Evolutionary conservation across 2,888 invertebrate species (phyloP), one percentile per base, ranked within the genome.

Genomic region (Noctua fimbriata): DNA sequence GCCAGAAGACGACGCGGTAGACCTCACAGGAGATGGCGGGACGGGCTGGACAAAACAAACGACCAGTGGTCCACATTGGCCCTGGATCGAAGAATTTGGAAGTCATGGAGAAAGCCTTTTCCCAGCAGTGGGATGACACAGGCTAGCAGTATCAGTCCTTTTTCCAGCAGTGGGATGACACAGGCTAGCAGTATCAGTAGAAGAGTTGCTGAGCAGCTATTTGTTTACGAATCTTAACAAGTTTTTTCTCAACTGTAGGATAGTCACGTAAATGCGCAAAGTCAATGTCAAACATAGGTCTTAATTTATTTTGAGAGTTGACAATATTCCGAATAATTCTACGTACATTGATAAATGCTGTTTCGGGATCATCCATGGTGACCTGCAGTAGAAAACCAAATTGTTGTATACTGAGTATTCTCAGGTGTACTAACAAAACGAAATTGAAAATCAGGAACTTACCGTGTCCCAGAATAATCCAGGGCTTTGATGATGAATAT

Each of bases 391-490:
- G 63, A 47, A 60, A 65, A 66, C 1, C 1, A 44, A 24, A 18
- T n/a, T 78, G 21, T 60, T 60, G n/a, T 32, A n/a, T n/a, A 21
- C 12, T 36, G 36, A 67, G n/a, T 58, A 3, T 16, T 58, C 18
- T 49, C 10, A 24, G 55, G 6, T 58, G 69, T 28, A 65, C 28
- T 14, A 60, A 36, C n/a, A n/a, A 32, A 77, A 28, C 5, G 0
- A 49, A 14, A 44, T n/a, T 36, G 1, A 63, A 24, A n/a, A 69
- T 14, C 0, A 0, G 69, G 28, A 55, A 90, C 94, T 93, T 89
- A 96, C 96, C 3, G 96, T 94, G 81, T 96, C 94, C 93, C 93
- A 94, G 82, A 96, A 97, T 21, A 96, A 87, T 24, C 97, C 97
- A 52, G 96, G 96, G 41, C 84, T 87, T 60, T 92, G 90, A 1